These are phyloP conservation scores for Epistrophe eligans DNA, from an alignment of 2,888 invertebrate species.

Conservation along the genomic window DNA sequence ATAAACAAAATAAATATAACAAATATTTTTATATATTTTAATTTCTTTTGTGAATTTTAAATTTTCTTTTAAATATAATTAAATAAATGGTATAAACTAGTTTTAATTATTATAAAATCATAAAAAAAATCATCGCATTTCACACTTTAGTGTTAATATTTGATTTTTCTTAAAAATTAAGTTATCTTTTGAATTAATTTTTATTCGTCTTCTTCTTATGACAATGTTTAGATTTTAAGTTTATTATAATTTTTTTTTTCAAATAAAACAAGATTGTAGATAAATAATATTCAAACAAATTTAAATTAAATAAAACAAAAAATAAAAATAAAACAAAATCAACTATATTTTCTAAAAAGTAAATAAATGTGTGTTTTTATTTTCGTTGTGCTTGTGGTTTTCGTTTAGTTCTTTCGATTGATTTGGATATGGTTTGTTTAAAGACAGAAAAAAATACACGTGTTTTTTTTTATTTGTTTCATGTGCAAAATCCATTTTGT, in stretches of 20 bases:
- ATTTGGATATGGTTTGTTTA: constrained; percentile 30
- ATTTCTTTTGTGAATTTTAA: constrained; percentile 48
- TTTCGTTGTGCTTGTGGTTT: constrained; percentile 49
- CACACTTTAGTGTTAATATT: constrained; percentile 41
- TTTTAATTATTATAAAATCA: constrained; percentile 47
- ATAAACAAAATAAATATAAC: constrained; percentile 45
- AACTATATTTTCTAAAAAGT: constrained; percentile 74
- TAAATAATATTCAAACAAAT: constrained; percentile 60
- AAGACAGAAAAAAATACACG: neutral
- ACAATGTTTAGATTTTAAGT: constrained; percentile 70
- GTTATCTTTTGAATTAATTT: constrained; percentile 40
- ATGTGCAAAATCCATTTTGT: constrained; percentile 38
- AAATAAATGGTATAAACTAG: constrained; percentile 12
- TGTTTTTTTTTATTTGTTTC: constrained; percentile 9
- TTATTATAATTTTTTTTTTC: constrained; percentile 28
- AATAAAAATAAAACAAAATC: constrained; percentile 44
- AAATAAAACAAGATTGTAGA: constrained; percentile 59
- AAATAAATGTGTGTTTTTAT: constrained; percentile 56
- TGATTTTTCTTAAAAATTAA: constrained; percentile 30
- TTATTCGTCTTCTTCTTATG: constrained; percentile 27
- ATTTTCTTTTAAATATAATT: constrained; percentile 24
- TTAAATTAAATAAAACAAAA: constrained; percentile 61
- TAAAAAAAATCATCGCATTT: constrained; percentile 60
- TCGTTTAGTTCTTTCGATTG: constrained; percentile 17
- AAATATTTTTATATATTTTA: constrained; percentile 62